A percentile compares a stretch with the other conserved stretches of the same genome.
phyloP scores from a whole-genome alignment of 2,113 vertebrate species.

The Trochalopteron elliotii region DNA sequence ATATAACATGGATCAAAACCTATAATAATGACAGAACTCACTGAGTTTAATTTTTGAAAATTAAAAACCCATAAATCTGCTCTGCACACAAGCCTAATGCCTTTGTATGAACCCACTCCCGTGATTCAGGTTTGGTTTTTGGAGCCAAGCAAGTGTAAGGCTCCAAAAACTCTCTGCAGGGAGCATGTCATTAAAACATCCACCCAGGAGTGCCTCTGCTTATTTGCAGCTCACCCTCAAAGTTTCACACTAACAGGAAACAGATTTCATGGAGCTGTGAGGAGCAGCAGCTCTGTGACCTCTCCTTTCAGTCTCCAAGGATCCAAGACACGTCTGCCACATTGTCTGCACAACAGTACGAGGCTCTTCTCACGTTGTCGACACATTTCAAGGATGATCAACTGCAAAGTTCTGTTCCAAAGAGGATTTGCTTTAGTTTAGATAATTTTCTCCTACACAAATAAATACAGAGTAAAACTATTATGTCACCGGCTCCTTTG shows the following conservation, averaged over 20 bases:
- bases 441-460: conserved; percentile 38
- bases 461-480: conserved; percentile 24
- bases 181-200: not conserved
- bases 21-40: not conserved
- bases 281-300: conserved; percentile 52
- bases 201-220: not conserved
- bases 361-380: conserved; percentile 50
- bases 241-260: conserved; percentile 56
- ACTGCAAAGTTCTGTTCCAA: conserved; percentile 41
- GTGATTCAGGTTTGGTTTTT: not conserved
- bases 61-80: not conserved
- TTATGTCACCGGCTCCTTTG: conserved; percentile 22
- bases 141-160: not conserved
- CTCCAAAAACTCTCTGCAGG: not conserved
- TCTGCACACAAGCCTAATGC: not conserved
- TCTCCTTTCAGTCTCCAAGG: conserved; percentile 34
- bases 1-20: not conserved
- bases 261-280: conserved; percentile 17
- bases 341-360: conserved; percentile 46
- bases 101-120: not conserved
- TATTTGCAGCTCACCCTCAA: not conserved
- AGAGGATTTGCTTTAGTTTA: conserved; percentile 39
- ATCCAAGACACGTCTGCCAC: conserved; percentile 51
- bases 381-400: conserved; percentile 38
- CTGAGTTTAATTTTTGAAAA: not conserved